phyloP scores from a whole-genome alignment of 2,888 invertebrate species.

The Yponomeuta malinellus region DNA sequence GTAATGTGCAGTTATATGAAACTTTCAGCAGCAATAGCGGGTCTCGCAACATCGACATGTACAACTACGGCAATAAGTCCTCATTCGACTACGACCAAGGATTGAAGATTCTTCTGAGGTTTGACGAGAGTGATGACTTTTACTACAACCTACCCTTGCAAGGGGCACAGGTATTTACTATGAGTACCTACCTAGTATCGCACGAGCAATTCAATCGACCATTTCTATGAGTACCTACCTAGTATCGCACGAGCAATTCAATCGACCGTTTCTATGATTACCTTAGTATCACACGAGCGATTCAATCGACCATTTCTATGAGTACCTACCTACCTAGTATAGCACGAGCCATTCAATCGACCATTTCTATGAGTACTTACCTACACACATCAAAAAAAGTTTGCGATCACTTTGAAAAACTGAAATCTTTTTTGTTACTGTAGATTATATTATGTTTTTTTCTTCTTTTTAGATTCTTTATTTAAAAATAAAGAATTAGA shows the following conservation, averaged over 20 bases:
- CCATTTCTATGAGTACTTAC: no score
- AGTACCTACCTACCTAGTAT: no score
- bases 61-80: conserved; percentile 62
- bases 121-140: conserved; percentile 64
- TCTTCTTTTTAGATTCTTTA: no score
- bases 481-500: no score
- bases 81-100: conserved; percentile 61
- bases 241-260: neutral
- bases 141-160: conserved; percentile 64
- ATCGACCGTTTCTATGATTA: conserved; percentile 10
- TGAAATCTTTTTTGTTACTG: no score
- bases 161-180: conserved; percentile 60
- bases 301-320: neutral
- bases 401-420: no score
- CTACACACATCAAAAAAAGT: no score
- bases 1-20: neutral
- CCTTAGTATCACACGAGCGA: neutral
- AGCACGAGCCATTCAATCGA: no score
- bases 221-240: conserved; percentile 13
- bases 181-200: conserved; percentile 16
- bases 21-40: conserved; percentile 32
- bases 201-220: neutral
- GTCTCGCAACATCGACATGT: conserved; percentile 46
- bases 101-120: conserved; percentile 48
- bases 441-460: no score